Evolutionary conservation across 35 echinoderm and acorn worm genomes (phyloP).

Genomic region (Ptychodera flava): DNA sequence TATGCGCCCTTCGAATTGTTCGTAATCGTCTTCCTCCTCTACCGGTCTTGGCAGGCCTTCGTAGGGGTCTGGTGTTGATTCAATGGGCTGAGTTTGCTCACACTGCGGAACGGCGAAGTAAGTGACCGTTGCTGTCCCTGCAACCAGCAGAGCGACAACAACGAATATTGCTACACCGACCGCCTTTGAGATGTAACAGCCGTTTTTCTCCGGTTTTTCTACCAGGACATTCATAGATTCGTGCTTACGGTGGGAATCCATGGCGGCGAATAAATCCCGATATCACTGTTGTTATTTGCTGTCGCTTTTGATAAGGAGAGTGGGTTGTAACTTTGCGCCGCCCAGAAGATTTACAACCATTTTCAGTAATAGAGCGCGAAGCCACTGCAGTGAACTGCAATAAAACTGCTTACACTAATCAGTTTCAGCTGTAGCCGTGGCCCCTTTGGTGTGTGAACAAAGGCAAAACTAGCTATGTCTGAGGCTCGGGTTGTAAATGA

Average conservation of each 20-base stretch:
- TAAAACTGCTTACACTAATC: no score
- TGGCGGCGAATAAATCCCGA: no score
- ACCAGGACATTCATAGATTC: background rate
- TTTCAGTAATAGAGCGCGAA: no score
- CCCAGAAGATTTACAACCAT: no score
- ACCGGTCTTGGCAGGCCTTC: background rate
- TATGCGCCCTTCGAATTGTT: background rate
- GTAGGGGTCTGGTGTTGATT: background rate
- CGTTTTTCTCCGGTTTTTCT: background rate
- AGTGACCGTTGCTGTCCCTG: background rate
- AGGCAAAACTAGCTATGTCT: no score
- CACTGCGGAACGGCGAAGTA: background rate
- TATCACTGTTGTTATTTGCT: no score
- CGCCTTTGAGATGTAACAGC: background rate
- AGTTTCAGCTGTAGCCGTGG: no score
- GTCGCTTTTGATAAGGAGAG: no score
- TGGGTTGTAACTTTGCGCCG: no score
- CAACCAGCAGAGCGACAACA: background rate
- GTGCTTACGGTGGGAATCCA: background rate
- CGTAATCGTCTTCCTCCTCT: background rate
- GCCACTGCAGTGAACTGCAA: no score
- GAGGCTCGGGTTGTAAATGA: no score
- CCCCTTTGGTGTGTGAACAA: no score
- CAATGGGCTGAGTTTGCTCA: background rate
- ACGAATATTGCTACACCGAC: background rate